Evolutionary conservation across 1,140 invertebrate genomes (phyloP).

Genomic region (Drosophila bocqueti): DNA sequence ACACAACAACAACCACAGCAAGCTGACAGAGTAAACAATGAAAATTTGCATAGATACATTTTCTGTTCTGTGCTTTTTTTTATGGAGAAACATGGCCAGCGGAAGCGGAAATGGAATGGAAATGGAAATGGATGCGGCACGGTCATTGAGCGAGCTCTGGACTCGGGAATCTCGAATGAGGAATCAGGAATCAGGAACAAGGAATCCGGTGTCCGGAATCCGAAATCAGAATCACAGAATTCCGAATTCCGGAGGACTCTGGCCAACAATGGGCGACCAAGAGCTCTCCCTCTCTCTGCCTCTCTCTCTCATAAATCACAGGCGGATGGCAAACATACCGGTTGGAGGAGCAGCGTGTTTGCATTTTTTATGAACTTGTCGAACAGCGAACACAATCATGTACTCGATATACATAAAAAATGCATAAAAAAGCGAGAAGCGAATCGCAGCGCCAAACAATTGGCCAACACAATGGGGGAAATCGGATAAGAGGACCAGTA

Average conservation of each 20-base stretch:
- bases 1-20: constrained; percentile 27
- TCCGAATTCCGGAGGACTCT: constrained; percentile 24
- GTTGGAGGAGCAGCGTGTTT: constrained; percentile 69
- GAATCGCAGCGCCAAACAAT: constrained; percentile 44
- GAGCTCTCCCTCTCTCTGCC: constrained; percentile 24
- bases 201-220: constrained; percentile 31
- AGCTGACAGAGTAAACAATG: constrained; percentile 33
- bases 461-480: constrained; percentile 50
- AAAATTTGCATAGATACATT: constrained; percentile 55
- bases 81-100: constrained; percentile 39
- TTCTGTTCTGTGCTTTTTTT: constrained; percentile 42
- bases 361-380: constrained; percentile 82
- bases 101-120: constrained; percentile 52
- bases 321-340: constrained; percentile 44
- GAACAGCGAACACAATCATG: constrained; percentile 71
- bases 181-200: constrained; percentile 7
- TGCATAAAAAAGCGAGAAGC: constrained; percentile 62
- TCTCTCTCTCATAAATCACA: constrained; percentile 64
- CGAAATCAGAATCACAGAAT: constrained; percentile 16
- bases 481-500: constrained; percentile 23
- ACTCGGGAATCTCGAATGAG: constrained; percentile 26
- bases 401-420: constrained; percentile 80
- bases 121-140: constrained; percentile 70
- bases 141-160: constrained; percentile 48
- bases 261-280: constrained; percentile 49